Base-by-base conservation (phyloP, 2,797 vertebrate genomes). In the Emys orbicularis region DNA sequence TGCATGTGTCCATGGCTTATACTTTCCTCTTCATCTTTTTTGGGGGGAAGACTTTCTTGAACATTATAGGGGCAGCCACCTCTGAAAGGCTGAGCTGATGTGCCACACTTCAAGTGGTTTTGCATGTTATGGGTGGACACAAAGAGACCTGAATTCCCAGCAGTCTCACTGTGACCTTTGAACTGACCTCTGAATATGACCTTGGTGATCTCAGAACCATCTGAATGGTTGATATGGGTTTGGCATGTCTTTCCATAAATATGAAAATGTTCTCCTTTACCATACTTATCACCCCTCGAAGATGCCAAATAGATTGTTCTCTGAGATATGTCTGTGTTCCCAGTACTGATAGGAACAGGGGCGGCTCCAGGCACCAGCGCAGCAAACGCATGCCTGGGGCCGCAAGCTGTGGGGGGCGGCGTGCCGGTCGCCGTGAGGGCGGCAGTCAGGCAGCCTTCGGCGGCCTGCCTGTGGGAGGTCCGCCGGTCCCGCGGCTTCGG, bases 271-370 rank as follows among this genome's bases (percentile, higher is more conserved):
- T 61, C 59, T 34, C 15, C 16, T 65, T 97, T 86, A 41, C 83
- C 79, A 89, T 83, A 76, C 79, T 86, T 91, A 79, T 87, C 86
- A 88, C 34, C 49, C 87, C 52, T 12, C 93, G 76, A 79, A 10
- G 15, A 91, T 72, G 85, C 31, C 27, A 88, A 96, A 86, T 53
- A 90, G 92, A 95, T 81, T 31, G 37, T 88, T 79, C 81, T 89
- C 96, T 79, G 37, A 82, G 34, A 87, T 86, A 81, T 31, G 83
- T 15, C 54, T 68, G 65, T 44, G 89, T 92, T 90, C 25, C 29
- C 16, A 61, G 92, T 93, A 88, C 90, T 8, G 16, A 41, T 59
- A 87, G 37, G 72, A 59, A 74, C 44, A 41, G 44, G 44, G 44
- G 44, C 7, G 44, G 44, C 44, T 44, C 44, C 44, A 44, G 44